These are phyloP conservation scores for Liasis olivaceus DNA, from an alignment of 2,797 vertebrate genomes.

Conservation along the genomic window DNA sequence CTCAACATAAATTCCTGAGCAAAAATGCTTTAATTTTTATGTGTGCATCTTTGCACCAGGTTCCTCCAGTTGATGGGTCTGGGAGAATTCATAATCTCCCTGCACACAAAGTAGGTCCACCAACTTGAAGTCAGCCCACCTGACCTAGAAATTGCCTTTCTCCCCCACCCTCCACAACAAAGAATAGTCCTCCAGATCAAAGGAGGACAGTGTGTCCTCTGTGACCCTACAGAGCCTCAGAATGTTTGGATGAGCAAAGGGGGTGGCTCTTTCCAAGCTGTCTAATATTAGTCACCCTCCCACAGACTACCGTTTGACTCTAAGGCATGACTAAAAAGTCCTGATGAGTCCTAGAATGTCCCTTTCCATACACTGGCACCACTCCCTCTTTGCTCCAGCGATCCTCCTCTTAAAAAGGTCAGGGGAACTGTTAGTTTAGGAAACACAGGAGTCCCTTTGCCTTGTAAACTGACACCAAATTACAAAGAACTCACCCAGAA, in stretches of 20 bases:
- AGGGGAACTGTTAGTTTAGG: slow-evolving; percentile 61
- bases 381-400: neutral
- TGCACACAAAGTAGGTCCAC: neutral
- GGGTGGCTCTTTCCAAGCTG: slow-evolving; percentile 1
- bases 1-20: neutral
- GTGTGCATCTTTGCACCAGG: too few relatives aligned
- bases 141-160: neutral
- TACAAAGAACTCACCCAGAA: slow-evolving; percentile 60
- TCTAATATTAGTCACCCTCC: slow-evolving; percentile 46
- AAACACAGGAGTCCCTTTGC: slow-evolving; percentile 59
- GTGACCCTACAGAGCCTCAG: neutral
- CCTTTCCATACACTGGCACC: slow-evolving; percentile 22
- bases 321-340: slow-evolving; percentile 64
- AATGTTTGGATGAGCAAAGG: neutral
- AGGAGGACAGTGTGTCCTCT: neutral
- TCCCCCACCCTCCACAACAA: neutral
- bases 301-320: slow-evolving; percentile 58
- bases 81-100: neutral
- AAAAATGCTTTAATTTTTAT: neutral
- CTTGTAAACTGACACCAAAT: slow-evolving; percentile 73
- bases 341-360: slow-evolving; percentile 52
- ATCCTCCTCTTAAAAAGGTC: slow-evolving; percentile 66
- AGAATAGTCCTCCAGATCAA: neutral
- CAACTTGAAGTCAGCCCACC: neutral
- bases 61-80: too few relatives aligned